A percentile compares a stretch with the other conserved stretches of the same genome.
phyloP scores from a whole-genome alignment of 1,140 invertebrate genomes.

The Archegozetes longisetosus region DNA sequence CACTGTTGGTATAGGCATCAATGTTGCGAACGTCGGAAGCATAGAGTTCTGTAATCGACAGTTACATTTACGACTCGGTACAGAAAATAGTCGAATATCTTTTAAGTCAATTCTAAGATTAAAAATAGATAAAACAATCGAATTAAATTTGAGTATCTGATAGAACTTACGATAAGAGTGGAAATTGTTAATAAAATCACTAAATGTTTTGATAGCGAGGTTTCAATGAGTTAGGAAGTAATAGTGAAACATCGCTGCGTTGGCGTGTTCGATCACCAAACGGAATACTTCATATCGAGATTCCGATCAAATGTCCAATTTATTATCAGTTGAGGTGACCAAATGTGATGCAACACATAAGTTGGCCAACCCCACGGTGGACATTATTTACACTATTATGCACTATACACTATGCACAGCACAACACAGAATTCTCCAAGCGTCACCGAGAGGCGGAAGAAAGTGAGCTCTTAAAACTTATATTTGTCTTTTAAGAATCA shows the following conservation, averaged over 20 bases:
- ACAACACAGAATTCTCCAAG: too few species aligned
- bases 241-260: conserved; percentile 87
- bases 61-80: conserved; percentile 71
- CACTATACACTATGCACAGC: too few species aligned
- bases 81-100: conserved; percentile 70
- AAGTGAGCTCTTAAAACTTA: too few species aligned
- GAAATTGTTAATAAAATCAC: conserved; percentile 12
- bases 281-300: conserved; percentile 78
- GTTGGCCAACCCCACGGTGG: too few species aligned
- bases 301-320: conserved; percentile 69
- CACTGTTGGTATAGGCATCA: conserved; percentile 86
- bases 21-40: conserved; percentile 72
- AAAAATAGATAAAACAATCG: conserved; percentile 18
- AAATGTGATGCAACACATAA: background rate
- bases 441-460: too few species aligned
- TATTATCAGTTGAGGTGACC: background rate
- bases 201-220: conserved; percentile 12
- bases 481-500: too few species aligned
- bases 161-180: background rate
- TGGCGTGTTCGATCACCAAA: conserved; percentile 81
- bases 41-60: conserved; percentile 66
- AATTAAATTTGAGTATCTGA: conserved; percentile 7
- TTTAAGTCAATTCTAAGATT: conserved; percentile 67
- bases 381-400: too few species aligned
- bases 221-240: conserved; percentile 55